Evolutionary conservation across 2,113 vertebrate species (phyloP).

Genomic region (Peucedramus taeniatus): DNA sequence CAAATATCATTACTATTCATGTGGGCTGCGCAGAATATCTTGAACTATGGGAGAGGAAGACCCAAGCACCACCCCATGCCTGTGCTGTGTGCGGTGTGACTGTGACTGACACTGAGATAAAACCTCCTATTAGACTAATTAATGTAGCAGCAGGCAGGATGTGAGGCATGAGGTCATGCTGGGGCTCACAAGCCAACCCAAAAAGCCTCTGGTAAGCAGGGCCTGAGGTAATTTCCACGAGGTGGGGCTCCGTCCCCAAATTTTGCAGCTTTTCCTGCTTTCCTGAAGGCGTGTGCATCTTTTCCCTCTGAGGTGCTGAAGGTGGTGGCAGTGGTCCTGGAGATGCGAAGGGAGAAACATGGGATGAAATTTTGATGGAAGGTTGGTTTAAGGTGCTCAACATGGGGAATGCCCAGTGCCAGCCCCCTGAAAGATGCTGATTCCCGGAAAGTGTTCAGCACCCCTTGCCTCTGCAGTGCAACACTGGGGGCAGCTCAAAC

Average conservation of each 20-base stretch:
- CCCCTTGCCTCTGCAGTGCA: rapidly evolving
- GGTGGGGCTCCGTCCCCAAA: not conserved
- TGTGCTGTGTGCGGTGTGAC: rapidly evolving
- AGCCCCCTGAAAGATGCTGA: not conserved
- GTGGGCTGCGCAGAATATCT: not conserved
- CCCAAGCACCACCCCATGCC: not conserved
- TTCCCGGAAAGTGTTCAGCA: not conserved
- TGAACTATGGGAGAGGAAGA: not conserved
- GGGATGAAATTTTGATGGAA: not conserved
- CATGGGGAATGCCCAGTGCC: not conserved
- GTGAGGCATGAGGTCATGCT: not conserved
- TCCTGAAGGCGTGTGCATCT: not conserved
- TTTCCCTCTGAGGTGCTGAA: not conserved
- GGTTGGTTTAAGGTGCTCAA: not conserved
- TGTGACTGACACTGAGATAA: not conserved
- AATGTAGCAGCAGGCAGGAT: not conserved
- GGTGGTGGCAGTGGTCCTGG: not conserved
- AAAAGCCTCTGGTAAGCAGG: not conserved
- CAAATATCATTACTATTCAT: not conserved
- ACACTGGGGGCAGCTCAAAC: not conserved
- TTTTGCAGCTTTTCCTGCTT: not conserved
- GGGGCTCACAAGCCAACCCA: not conserved
- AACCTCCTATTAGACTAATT: not conserved
- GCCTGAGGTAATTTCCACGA: not conserved
- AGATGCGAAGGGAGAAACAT: not conserved